Base-by-base conservation (phyloP, 2,797 vertebrate species). In the Paedocypris micromegethes region DNA sequence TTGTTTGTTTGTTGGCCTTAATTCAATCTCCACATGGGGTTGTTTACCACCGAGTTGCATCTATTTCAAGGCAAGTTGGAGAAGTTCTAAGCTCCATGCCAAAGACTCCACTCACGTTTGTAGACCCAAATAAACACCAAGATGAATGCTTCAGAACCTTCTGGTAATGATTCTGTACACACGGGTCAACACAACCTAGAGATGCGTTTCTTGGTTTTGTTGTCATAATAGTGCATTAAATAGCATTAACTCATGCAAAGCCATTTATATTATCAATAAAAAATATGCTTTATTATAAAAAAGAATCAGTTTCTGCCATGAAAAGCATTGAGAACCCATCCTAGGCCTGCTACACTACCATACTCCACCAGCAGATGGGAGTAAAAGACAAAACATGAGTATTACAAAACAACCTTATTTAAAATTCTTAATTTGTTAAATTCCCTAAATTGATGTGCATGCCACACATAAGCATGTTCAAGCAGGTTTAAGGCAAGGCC, bases 31-130 rank as follows among this genome's bases (percentile, higher is more conserved):
- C 68, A 65, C 49, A 61, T 68, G 72, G 40, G 68, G 59, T 47
- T 69, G 69, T 75, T 77, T 66, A 74, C 72, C 69, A 72, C 52
- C 62, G 9, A 5, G 40, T 52, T 68, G 72, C 56, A 72, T 76
- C 64, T 69, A 75, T 77, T 77, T 77, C 69, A 72, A 66, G 49
- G 60, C 56, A 53, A 70, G 39, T 47, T 53, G 50, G 48, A 48
- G 57, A 8, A 45, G 51, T 45, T 44, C 55, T 2, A 3, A 47
- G 42, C 8, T 58, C 9, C 72, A 51, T 44, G 59, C 55, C 63
- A 47, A 48, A 69, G 48, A 2, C 9, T 49, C 59, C 43, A 45
- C 61, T 66, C 53, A 45, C 38, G 49, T 65, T 64, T 59, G 48
- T 37, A 38, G 23, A 37, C 47, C 46, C 6, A 63, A 64, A 58